Evolutionary conservation across 2,113 vertebrate genomes (phyloP).

Genomic region (Ophthalmolycus amberensis): DNA sequence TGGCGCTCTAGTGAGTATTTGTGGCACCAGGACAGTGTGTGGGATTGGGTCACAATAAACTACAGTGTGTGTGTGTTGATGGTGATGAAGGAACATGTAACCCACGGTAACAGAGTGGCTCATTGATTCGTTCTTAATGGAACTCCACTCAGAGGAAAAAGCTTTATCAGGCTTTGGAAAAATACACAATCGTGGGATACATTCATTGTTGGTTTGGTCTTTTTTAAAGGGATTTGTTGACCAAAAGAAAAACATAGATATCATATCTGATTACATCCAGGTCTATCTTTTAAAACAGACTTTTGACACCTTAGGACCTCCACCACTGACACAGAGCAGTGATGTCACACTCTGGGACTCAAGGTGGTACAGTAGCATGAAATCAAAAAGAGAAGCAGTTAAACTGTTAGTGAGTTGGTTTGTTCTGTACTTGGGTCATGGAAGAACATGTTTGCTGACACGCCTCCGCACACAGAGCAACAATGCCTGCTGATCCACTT

Average conservation of each 20-base stretch:
- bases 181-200: no score
- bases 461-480: neutral
- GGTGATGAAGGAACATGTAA: neutral
- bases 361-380: neutral
- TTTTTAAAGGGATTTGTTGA: neutral
- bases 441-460: constrained; percentile 2
- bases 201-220: neutral
- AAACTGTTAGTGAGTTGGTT: neutral
- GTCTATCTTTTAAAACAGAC: neutral
- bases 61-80: neutral
- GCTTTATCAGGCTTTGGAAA: neutral
- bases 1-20: no score
- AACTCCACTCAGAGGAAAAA: neutral
- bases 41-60: neutral
- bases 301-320: neutral
- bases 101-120: neutral
- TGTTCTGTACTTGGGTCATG: neutral
- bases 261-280: no score
- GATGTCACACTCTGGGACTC: neutral
- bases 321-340: neutral
- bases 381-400: neutral
- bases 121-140: neutral
- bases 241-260: neutral
- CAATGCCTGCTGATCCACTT: neutral
- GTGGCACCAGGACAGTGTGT: neutral